Conservation (phyloP, 2,113 vertebrate genomes). For the Plotosus lineatus region DNA sequence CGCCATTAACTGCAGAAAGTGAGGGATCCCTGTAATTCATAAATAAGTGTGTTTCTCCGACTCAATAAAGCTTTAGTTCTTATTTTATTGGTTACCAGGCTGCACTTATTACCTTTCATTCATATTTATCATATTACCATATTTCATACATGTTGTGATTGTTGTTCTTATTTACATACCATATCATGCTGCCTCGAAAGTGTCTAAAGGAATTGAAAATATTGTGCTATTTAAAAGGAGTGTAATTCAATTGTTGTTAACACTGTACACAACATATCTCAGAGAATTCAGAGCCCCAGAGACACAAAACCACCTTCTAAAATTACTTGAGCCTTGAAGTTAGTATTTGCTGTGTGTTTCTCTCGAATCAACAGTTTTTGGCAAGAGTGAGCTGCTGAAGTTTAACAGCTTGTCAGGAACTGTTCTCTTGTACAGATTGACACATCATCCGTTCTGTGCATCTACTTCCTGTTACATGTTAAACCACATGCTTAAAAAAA, state of each 20-base stretch:
- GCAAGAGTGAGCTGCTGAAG: constrained; percentile 6
- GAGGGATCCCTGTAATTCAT: too few relatives aligned
- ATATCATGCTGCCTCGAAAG: not conserved
- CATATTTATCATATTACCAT: too few relatives aligned
- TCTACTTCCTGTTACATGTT: constrained; percentile 68
- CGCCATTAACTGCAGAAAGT: too few relatives aligned
- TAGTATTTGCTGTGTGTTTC: not conserved
- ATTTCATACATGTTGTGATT: too few relatives aligned
- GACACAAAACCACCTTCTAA: constrained; percentile 7
- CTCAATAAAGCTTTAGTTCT: not conserved
- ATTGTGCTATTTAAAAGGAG: constrained; percentile 15
- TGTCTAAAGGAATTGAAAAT: constrained; percentile 35
- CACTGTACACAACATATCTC: not conserved
- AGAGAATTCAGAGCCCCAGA: not conserved
- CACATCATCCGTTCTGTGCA: constrained; percentile 49
- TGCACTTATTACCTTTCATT: not conserved
- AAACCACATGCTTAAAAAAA: constrained; percentile 58
- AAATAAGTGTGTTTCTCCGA: not conserved
- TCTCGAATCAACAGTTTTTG: not conserved
- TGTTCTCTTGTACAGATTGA: constrained; percentile 54
- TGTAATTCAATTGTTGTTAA: not conserved
- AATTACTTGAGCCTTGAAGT: not conserved
- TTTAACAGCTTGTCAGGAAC: constrained; percentile 40
- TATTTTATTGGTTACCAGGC: not conserved
- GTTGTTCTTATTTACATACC: not conserved